phyloP scores from a whole-genome alignment of 2,888 invertebrate species.

The Meghimatium bilineatum region DNA sequence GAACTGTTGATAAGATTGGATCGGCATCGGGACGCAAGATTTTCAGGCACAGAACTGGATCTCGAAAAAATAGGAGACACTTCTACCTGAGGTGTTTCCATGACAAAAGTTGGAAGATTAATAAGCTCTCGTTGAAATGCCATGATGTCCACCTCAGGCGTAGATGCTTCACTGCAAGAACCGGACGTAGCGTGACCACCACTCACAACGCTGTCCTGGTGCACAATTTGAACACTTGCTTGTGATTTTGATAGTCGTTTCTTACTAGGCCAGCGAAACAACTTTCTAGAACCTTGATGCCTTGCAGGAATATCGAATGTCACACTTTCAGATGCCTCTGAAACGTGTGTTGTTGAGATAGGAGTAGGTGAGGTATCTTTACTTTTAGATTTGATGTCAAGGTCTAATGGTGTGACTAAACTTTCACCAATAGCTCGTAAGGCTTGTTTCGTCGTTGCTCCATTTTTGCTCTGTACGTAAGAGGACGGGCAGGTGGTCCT shows the following conservation, averaged over 20 bases:
- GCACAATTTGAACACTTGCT: slow-evolving; percentile 62
- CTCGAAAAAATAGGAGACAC: slow-evolving; percentile 73
- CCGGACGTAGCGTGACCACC: slow-evolving; percentile 51
- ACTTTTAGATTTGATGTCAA: slow-evolving; percentile 58
- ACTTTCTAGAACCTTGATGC: slow-evolving; percentile 51
- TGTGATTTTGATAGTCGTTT: slow-evolving; percentile 75
- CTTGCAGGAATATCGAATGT: slow-evolving; percentile 35
- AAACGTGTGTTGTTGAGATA: not conserved
- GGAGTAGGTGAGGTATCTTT: slow-evolving; percentile 20
- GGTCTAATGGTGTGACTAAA: slow-evolving; percentile 72
- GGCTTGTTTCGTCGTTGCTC: slow-evolving; percentile 67
- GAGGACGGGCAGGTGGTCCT: slow-evolving; percentile 1
- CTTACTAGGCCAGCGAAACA: slow-evolving; percentile 77
- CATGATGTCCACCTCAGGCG: slow-evolving; percentile 78
- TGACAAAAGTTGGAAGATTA: slow-evolving; percentile 79
- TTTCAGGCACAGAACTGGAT: slow-evolving; percentile 76
- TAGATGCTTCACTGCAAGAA: slow-evolving; percentile 53
- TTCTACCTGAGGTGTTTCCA: slow-evolving; percentile 73
- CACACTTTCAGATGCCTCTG: slow-evolving; percentile 31
- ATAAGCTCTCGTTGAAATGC: slow-evolving; percentile 81
- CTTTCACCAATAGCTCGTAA: slow-evolving; percentile 74
- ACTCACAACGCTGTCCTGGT: slow-evolving; percentile 58
- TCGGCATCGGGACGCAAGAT: slow-evolving; percentile 60
- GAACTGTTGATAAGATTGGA: slow-evolving; percentile 50
- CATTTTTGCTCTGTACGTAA: slow-evolving; percentile 58